A percentile compares a stretch with the other conserved stretches of the same genome.
These are phyloP conservation scores for Lanius ludovicianus DNA, from an alignment of 2,113 vertebrate genomes.

Conservation along the genomic window DNA sequence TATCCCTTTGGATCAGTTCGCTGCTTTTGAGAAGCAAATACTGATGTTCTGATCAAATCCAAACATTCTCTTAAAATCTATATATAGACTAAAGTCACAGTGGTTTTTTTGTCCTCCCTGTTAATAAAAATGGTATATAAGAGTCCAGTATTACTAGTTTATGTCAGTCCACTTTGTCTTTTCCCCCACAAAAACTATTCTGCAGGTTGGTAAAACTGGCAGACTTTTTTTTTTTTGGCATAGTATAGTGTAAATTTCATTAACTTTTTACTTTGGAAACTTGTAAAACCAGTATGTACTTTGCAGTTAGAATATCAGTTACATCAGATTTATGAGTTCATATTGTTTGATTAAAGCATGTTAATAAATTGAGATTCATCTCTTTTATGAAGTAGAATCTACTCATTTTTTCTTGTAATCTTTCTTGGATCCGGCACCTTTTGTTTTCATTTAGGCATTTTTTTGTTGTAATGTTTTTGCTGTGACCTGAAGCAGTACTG, in stretches of 20 bases:
- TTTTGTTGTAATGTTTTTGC: background rate
- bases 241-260: background rate
- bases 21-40: background rate
- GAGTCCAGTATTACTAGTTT: background rate
- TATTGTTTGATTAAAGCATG: background rate
- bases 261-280: background rate
- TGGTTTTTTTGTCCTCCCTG: background rate
- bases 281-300: background rate
- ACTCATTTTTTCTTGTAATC: rapidly evolving
- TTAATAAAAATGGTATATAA: background rate
- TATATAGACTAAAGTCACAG: background rate
- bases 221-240: background rate
- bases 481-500: background rate
- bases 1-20: no score
- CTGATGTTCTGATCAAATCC: background rate
- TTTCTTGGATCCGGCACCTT: background rate
- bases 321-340: background rate
- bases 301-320: background rate
- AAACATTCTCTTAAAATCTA: background rate
- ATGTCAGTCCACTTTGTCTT: background rate
- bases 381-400: background rate
- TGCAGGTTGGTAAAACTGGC: background rate
- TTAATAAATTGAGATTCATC: background rate
- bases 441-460: background rate
- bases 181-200: background rate